Conservation (phyloP, 2,797 vertebrate species). For the Protonibea diacanthus region DNA sequence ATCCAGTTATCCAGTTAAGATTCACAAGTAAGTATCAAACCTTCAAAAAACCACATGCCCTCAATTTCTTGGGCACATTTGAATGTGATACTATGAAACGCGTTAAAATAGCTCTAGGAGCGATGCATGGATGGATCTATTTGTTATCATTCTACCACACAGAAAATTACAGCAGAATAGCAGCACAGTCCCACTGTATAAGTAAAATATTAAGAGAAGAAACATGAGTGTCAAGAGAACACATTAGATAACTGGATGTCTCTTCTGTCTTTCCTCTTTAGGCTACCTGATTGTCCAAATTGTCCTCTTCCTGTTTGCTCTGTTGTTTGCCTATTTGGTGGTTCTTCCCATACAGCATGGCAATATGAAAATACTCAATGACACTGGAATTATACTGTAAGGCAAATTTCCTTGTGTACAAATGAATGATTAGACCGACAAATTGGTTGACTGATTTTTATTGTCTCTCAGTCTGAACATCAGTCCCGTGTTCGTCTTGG, state of each 20-base stretch:
- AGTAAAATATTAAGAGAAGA: neutral
- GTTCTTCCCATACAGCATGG: slow-evolving; percentile 86
- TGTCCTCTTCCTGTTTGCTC: slow-evolving; percentile 86
- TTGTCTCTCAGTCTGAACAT: slow-evolving; percentile 85
- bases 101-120: too few species aligned
- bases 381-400: slow-evolving; percentile 84
- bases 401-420: slow-evolving; percentile 37
- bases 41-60: neutral
- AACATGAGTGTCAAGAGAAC: neutral
- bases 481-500: slow-evolving; percentile 80
- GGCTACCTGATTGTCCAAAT: slow-evolving; percentile 91
- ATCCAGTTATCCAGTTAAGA: neutral
- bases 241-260: neutral
- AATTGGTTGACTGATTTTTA: neutral
- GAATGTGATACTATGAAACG: neutral
- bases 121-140: too few species aligned
- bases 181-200: neutral
- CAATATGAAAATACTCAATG: slow-evolving; percentile 75
- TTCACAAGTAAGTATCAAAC: too few species aligned
- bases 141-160: neutral
- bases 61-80: neutral
- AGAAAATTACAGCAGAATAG: neutral
- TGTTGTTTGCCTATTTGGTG: slow-evolving; percentile 84
- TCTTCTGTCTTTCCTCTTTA: slow-evolving; percentile 62
- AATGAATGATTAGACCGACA: neutral